These are phyloP conservation scores for Oxyteleia sp. DNA, from an alignment of 2,888 invertebrate genomes.

Conservation along the genomic window DNA sequence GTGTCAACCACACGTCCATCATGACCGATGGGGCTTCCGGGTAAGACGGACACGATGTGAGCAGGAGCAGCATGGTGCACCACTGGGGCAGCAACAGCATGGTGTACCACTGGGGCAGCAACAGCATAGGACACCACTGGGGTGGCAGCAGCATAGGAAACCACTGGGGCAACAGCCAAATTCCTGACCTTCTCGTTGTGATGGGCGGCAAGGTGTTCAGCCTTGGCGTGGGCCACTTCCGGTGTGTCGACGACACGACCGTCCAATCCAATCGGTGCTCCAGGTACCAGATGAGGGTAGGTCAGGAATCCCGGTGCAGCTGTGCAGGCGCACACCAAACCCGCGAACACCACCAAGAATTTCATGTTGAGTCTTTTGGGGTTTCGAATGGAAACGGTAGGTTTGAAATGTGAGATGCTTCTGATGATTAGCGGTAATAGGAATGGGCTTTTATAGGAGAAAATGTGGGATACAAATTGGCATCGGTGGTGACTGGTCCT, in stretches of 20 bases:
- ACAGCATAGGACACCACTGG: neutral
- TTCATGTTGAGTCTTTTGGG: too few species aligned
- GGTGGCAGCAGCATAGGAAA: neutral
- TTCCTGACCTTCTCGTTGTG: conserved; percentile 52
- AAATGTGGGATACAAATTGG: conserved; percentile 8
- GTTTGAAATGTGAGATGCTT: conserved; percentile 25
- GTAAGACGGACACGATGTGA: conserved; percentile 24
- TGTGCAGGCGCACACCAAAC: too few species aligned
- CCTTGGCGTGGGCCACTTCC: conserved; percentile 78
- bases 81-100: neutral
- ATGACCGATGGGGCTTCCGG: conserved; percentile 77
- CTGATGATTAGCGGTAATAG: conserved; percentile 44
- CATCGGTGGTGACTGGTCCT: conserved; percentile 21
- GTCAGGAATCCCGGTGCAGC: conserved; percentile 71
- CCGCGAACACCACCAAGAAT: too few species aligned
- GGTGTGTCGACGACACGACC: too few species aligned
- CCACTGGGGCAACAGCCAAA: neutral
- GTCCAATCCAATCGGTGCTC: conserved; percentile 78
- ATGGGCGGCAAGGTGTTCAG: conserved; percentile 76
- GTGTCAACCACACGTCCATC: conserved; percentile 83
- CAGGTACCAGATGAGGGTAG: conserved; percentile 32
- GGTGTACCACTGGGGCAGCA: neutral
- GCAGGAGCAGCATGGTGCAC: neutral
- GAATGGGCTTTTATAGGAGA: conserved; percentile 47
- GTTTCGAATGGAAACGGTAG: too few species aligned